These are phyloP conservation scores for Muscicapa adusta DNA, from an alignment of 2,113 vertebrate species.

Conservation along the genomic window DNA sequence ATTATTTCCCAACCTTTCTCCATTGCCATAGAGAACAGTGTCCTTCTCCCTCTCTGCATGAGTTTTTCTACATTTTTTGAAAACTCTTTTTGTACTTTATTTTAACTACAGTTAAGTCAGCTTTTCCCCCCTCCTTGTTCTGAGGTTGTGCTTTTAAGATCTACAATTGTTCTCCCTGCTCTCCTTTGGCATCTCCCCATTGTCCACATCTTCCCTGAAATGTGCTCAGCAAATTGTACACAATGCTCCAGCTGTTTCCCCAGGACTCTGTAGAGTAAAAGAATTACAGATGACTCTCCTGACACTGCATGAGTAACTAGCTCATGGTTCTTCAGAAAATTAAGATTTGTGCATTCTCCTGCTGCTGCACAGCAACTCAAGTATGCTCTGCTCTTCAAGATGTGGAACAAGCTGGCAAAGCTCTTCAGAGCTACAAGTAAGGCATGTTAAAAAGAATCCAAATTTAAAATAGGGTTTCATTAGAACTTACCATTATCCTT, in stretches of 20 bases:
- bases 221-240: not conserved
- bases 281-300: not conserved
- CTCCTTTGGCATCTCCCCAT: not conserved
- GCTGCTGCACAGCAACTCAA: not conserved
- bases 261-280: not conserved
- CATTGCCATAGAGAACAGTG: not conserved
- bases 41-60: not conserved
- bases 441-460: not conserved
- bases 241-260: constrained; percentile 2
- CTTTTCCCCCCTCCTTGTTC: not conserved
- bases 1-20: not conserved
- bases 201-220: constrained; percentile 13
- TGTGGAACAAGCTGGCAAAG: not conserved
- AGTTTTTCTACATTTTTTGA: not conserved
- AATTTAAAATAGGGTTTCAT: not conserved
- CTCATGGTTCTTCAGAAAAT: not conserved
- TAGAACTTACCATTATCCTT: not conserved
- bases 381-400: not conserved
- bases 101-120: not conserved
- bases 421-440: not conserved
- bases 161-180: not conserved
- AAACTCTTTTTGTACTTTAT: not conserved
- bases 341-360: not conserved
- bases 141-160: constrained; percentile 1
- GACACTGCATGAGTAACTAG: not conserved